Evolutionary conservation across 1,140 invertebrate species (phyloP).

Genomic region (Drosophila kikkawai): DNA sequence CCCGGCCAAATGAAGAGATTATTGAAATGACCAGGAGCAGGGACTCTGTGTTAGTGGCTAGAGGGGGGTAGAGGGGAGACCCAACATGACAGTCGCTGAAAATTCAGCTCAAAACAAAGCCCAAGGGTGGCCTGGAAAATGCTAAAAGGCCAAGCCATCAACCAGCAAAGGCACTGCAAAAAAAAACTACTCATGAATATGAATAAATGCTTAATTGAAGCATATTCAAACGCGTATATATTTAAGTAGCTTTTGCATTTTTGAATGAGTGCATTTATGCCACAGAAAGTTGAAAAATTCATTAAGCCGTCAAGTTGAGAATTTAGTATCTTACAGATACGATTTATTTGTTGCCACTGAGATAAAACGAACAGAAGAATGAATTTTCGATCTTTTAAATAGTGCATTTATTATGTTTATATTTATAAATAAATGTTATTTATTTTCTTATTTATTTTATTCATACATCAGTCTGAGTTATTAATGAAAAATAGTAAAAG

Average conservation of each 20-base stretch:
- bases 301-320: neutral
- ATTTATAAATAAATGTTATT: neutral
- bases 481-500: neutral
- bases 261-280: neutral
- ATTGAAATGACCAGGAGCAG: constrained; percentile 68
- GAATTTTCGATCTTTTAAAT: neutral
- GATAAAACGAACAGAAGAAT: neutral
- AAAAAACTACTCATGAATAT: neutral
- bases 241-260: no score
- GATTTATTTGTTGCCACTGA: neutral
- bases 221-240: neutral
- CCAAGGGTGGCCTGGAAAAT: constrained; percentile 41
- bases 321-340: neutral
- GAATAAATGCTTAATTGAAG: neutral
- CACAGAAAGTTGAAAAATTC: neutral
- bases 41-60: neutral
- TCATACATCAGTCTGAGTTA: no score
- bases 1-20: constrained; percentile 73
- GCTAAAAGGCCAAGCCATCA: constrained; percentile 47
- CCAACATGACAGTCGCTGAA: constrained; percentile 66
- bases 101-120: constrained; percentile 46
- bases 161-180: constrained; percentile 33
- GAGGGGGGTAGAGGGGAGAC: neutral
- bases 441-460: neutral
- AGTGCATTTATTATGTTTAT: neutral